Conservation (phyloP, 1,140 invertebrate species). For the Drosophila baimaii region DNA sequence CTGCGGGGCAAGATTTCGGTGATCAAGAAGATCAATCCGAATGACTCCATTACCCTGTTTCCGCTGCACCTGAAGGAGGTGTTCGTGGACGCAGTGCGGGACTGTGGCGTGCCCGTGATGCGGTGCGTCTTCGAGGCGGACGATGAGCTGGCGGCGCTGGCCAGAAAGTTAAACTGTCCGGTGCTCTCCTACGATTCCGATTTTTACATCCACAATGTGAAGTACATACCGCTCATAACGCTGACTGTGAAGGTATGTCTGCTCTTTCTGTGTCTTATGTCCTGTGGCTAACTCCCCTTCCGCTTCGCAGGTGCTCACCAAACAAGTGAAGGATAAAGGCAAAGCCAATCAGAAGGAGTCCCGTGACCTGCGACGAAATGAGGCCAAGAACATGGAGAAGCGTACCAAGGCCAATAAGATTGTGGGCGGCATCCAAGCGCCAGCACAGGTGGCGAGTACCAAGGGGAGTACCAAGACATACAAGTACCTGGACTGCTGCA, state of each 20-base stretch:
- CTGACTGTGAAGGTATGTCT: conserved; percentile 85
- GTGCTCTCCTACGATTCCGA: conserved; percentile 96
- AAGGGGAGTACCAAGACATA: conserved; percentile 45
- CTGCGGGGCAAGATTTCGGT: conserved; percentile 87
- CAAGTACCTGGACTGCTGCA: conserved; percentile 87
- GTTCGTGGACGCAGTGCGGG: conserved; percentile 88
- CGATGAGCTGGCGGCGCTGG: conserved; percentile 91
- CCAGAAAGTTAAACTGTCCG: conserved; percentile 91
- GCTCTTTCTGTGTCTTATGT: neutral
- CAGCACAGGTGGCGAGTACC: neutral
- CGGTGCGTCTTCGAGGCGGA: conserved; percentile 95
- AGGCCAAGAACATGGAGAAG: conserved; percentile 77
- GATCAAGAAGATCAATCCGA: conserved; percentile 85
- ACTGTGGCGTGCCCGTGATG: conserved; percentile 88
- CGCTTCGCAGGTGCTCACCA: conserved; percentile 60
- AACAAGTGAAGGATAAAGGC: conserved; percentile 43
- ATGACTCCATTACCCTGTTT: conserved; percentile 86
- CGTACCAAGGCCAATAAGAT: conserved; percentile 70
- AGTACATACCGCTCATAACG: conserved; percentile 91
- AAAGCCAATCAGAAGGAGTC: conserved; percentile 2
- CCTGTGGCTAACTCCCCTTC: too few species aligned
- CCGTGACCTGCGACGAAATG: conserved; percentile 50
- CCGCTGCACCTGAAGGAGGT: conserved; percentile 89
- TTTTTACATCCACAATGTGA: conserved; percentile 93
- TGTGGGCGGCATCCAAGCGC: conserved; percentile 45